Evolutionary conservation across 2,113 vertebrate genomes (phyloP).

Genomic region (Xerus inauris): DNA sequence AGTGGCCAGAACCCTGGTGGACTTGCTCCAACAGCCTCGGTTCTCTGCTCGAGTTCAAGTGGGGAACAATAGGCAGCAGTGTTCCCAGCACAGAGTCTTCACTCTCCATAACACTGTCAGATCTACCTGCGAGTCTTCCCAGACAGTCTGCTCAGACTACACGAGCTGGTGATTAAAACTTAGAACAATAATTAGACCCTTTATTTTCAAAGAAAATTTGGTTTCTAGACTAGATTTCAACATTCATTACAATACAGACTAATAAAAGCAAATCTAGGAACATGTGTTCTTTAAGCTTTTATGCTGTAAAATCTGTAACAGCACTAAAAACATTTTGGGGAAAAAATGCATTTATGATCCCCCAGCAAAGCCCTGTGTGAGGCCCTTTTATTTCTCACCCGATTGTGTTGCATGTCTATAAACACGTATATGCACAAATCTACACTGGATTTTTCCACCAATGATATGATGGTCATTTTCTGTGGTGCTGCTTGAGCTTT

Average conservation of each 20-base stretch:
- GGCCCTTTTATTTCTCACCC: constrained; percentile 5
- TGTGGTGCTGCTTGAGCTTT: background rate
- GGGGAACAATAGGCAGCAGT: background rate
- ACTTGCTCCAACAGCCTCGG: background rate
- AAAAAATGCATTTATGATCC: background rate
- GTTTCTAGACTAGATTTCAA: constrained; percentile 68
- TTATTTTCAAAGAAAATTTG: constrained; percentile 73
- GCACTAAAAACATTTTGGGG: constrained; percentile 24
- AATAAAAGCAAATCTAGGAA: constrained; percentile 74
- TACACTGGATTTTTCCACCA: background rate
- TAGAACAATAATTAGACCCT: constrained; percentile 70
- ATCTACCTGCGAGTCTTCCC: background rate
- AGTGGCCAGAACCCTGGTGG: background rate
- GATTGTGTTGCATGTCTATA: background rate
- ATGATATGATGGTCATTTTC: constrained; percentile 2
- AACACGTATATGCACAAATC: background rate
- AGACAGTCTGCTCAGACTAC: constrained; percentile 36
- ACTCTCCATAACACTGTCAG: background rate
- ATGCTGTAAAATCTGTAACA: constrained; percentile 61
- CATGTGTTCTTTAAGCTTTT: constrained; percentile 67
- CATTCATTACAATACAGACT: constrained; percentile 66
- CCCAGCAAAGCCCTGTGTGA: background rate
- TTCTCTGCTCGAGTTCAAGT: background rate
- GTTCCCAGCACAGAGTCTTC: background rate
- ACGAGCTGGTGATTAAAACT: constrained; percentile 73